Evolutionary conservation across 2,888 invertebrate genomes (phyloP), one percentile per base, ranked within the genome.

Genomic region (Microctonus hyperodae): DNA sequence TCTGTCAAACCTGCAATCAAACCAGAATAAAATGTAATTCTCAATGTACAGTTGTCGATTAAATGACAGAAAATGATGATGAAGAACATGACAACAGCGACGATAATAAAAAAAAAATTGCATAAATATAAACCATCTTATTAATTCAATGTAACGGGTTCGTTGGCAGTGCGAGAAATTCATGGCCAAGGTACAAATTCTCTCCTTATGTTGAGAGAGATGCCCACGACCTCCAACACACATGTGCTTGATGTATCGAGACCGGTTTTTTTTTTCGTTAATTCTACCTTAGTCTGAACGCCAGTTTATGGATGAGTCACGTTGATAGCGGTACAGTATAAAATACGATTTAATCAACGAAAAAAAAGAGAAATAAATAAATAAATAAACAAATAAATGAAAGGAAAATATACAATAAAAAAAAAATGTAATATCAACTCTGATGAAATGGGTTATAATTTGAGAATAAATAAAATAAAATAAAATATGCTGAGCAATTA

Each of bases 1-100:
- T 84, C 80, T 75, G 85, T 81, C 75, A 86, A 76, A 68, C 79
- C 83, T 83, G 74, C 59, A 83, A 78, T 69, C 44, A 2, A 55
- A 28, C 50, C 22, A 1, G 7, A 20, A 59, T 50, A 40, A 28
- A 35, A 33, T 13, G 25, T 63, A 11, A 44, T 48, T 31, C 22
- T n/a, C 23, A 55, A 64, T 23, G 7, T 11, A 51, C 31, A 11
- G 22, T 25, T 7, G 7, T 28, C 13, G 22, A 53, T 53, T 51
- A 53, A n/a, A 33, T 16, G n/a, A 23, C 16, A 22, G 10, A 16
- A 50, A 61, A 44, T n/a, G n/a, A 51, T 28, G 1, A 55, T 13
- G 5, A 13, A 33, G n/a, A n/a, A n/a, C n/a, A n/a, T n/a, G n/a
- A n/a, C n/a, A n/a, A n/a, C n/a, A n/a, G n/a, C n/a, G n/a, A n/a